Percentiles rank a stretch among this genome's conserved stretches.
Evolutionary conservation across 2,113 vertebrate genomes (phyloP).

Genomic region (Larimichthys polyactis): DNA sequence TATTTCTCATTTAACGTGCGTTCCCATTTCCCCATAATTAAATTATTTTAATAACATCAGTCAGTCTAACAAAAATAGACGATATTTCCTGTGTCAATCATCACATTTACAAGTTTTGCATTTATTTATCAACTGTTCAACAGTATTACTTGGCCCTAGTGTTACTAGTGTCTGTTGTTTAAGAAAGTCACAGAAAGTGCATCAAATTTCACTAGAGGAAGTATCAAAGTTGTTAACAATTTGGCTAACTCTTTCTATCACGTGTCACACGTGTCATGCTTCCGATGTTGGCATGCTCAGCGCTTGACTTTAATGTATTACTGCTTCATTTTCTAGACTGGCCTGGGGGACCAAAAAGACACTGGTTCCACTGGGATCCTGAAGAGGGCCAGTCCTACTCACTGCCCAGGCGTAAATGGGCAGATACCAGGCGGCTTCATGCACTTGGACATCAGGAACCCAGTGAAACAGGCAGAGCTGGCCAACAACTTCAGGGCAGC

Average conservation of each 20-base stretch:
- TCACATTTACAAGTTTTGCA: too few relatives aligned
- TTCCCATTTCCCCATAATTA: too few relatives aligned
- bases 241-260: neutral
- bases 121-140: too few relatives aligned
- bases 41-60: too few relatives aligned
- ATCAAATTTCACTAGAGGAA: neutral
- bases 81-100: too few relatives aligned
- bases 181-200: neutral
- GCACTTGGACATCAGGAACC: conserved; percentile 79
- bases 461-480: conserved; percentile 74
- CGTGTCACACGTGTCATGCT: neutral
- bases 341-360: conserved; percentile 75
- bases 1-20: too few relatives aligned
- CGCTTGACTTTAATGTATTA: neutral
- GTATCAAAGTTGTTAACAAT: neutral
- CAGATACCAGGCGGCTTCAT: conserved; percentile 76
- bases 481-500: conserved; percentile 64
- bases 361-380: conserved; percentile 68
- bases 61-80: too few relatives aligned
- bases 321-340: conserved; percentile 64
- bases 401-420: conserved; percentile 75
- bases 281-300: neutral
- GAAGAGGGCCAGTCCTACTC: conserved; percentile 81
- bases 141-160: too few relatives aligned
- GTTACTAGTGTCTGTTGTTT: neutral